Evolutionary conservation across 2,888 invertebrate genomes (phyloP), one percentile per base, ranked within the genome.

Genomic region (Hemistola chrysoprasaria): DNA sequence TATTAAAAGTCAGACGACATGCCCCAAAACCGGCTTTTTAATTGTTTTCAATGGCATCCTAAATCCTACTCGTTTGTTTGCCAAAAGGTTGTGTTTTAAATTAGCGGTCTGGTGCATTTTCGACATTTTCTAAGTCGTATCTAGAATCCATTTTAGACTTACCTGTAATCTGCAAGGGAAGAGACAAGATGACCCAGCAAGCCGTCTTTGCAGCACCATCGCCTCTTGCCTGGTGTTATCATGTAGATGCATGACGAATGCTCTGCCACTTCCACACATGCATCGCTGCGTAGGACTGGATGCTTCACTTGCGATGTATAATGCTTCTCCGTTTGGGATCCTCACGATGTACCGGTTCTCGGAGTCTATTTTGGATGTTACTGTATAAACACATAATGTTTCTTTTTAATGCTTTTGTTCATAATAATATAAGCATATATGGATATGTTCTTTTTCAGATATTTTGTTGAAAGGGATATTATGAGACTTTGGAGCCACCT

Each of bases 161-260:
- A 92, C 94, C 91, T 94, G 94, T 47, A 94, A 78, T 66, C 92
- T 91, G 59, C 93, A 93, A 45, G 94, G 93, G 63, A 93, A 94
- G 57, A 92, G 92, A 50, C 94, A 93, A 0, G 91, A 90, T 0
- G 93, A 92, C 34, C 93, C 92, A 0, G 95, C 93, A 0, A 95
- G 82, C 27, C 94, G 90, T 50, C 96, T 89, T 45, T 89, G 78
- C 27, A 98, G 85, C 42, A 94, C 91, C 68, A 97, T 90, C 0
- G 96, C 95, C 72, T 95, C 95, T 64, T 95, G 94, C 49, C 95
- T 92, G n/a, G 93, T 92, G 70, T 92, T 94, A 76, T 98, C 97
- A 47, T 94, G 91, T 0, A 98, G 81, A 61, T 93, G 93, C 90
- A 98, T 93, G 47, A 90, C 90, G 74, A 96, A 96, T 0, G 94